These are phyloP conservation scores for Paralichthys olivaceus DNA, from an alignment of 2,113 vertebrate genomes.

Conservation along the genomic window DNA sequence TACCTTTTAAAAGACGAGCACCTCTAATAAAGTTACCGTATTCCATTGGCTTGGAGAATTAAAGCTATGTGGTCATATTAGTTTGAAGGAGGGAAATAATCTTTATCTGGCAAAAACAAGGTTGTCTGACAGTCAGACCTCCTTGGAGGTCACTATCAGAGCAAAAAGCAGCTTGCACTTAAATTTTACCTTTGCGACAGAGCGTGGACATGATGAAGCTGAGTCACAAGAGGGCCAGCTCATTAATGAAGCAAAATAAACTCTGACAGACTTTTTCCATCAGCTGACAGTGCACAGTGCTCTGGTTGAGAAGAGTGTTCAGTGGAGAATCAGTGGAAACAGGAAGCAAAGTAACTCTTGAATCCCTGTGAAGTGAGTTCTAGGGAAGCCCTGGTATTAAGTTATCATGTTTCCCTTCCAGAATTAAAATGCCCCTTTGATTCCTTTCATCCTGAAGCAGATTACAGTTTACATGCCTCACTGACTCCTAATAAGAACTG, in stretches of 20 bases:
- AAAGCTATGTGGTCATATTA: too few relatives aligned
- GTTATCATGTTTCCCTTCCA: constrained; percentile 61
- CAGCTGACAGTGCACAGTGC: not conserved
- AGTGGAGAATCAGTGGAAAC: constrained; percentile 19
- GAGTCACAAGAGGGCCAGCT: not conserved
- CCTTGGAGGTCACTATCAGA: too few relatives aligned
- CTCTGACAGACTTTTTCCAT: not conserved
- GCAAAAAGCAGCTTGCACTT: not conserved
- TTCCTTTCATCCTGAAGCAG: constrained; percentile 39
- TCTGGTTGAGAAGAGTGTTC: not conserved
- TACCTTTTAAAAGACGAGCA: too few relatives aligned
- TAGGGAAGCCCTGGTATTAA: constrained; percentile 54
- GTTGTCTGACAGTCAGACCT: not conserved
- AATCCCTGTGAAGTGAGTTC: constrained; percentile 31
- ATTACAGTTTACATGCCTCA: constrained; percentile 52
- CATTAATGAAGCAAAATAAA: not conserved
- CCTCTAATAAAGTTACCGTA: too few relatives aligned
- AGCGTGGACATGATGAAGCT: not conserved
- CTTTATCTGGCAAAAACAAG: too few relatives aligned
- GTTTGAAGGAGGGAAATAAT: too few relatives aligned
- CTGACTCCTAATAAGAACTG: constrained; percentile 44
- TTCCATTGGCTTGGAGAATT: too few relatives aligned
- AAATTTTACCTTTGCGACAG: not conserved
- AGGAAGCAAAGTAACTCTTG: constrained; percentile 12
- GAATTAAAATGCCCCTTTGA: constrained; percentile 56